Evolutionary conservation across 1,140 invertebrate genomes (phyloP).

Genomic region (Drosophila parabipectinata): DNA sequence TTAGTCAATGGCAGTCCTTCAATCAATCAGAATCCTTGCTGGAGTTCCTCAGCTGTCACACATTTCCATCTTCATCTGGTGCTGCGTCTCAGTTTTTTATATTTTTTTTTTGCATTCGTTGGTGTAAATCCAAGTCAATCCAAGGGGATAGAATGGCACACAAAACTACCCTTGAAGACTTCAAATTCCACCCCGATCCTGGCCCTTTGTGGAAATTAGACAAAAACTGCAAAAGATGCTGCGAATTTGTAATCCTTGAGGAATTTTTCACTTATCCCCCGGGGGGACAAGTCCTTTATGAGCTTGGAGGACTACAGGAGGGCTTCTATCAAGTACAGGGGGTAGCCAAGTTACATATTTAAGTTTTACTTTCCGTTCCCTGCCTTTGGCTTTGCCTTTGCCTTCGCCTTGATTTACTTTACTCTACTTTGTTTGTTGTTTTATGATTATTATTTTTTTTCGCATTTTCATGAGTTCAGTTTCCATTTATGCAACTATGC

Average conservation of each 20-base stretch:
- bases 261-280: constrained; percentile 79
- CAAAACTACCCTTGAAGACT: constrained; percentile 43
- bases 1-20: constrained; percentile 51
- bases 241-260: constrained; percentile 78
- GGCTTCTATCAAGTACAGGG: constrained; percentile 12
- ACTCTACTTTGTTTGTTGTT: constrained; percentile 41
- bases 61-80: constrained; percentile 42
- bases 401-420: neutral
- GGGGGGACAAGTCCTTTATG: constrained; percentile 38
- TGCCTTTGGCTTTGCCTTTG: neutral
- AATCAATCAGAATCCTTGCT: constrained; percentile 55
- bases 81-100: constrained; percentile 3
- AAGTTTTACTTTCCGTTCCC: constrained; percentile 72
- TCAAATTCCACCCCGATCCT: constrained; percentile 37
- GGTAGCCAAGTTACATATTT: constrained; percentile 66
- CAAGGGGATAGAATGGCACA: constrained; percentile 49
- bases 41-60: constrained; percentile 57
- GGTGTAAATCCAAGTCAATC: constrained; percentile 78
- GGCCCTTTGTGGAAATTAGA: constrained; percentile 64
- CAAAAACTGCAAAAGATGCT: constrained; percentile 76
- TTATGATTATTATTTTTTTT: constrained; percentile 49
- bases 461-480: constrained; percentile 60
- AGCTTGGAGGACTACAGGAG: neutral
- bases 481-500: constrained; percentile 74
- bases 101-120: constrained; percentile 26